These are phyloP conservation scores for Triops cancriformis DNA, from an alignment of 1,140 invertebrate species.

Conservation along the genomic window DNA sequence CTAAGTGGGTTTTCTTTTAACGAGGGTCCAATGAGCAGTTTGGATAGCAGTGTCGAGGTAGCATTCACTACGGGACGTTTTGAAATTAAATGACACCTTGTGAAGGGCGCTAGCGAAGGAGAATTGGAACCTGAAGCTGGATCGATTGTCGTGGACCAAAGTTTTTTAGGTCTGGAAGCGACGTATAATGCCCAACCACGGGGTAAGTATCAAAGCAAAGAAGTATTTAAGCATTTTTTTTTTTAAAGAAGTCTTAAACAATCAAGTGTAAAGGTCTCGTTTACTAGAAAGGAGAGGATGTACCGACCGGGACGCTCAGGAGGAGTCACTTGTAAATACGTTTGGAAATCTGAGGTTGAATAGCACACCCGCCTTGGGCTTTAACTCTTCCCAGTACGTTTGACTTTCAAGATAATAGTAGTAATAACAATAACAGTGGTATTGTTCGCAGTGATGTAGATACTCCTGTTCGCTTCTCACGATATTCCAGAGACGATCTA, in stretches of 20 bases:
- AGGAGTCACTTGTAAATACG: slow-evolving; percentile 28
- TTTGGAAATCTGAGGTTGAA: slow-evolving; percentile 29
- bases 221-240: background rate
- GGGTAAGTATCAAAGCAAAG: slow-evolving; percentile 19
- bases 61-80: background rate
- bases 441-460: background rate
- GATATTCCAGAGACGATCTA: background rate
- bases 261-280: too few relatives aligned
- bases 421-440: background rate
- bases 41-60: slow-evolving; percentile 6
- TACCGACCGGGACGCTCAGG: slow-evolving; percentile 22
- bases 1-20: background rate
- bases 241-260: background rate
- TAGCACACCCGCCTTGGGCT: slow-evolving; percentile 30
- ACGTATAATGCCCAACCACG: slow-evolving; percentile 27
- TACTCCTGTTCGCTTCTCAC: background rate
- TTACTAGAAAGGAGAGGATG: slow-evolving; percentile 22
- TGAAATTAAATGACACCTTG: background rate
- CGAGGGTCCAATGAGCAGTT: background rate
- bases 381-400: slow-evolving; percentile 28
- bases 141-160: slow-evolving; percentile 27
- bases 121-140: slow-evolving; percentile 28
- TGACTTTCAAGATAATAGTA: slow-evolving; percentile 12
- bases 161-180: slow-evolving; percentile 27
- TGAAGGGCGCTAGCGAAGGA: slow-evolving; percentile 27